These are phyloP conservation scores for Orientallactaga sibirica DNA, from an alignment of 2,797 vertebrate species.

Conservation along the genomic window DNA sequence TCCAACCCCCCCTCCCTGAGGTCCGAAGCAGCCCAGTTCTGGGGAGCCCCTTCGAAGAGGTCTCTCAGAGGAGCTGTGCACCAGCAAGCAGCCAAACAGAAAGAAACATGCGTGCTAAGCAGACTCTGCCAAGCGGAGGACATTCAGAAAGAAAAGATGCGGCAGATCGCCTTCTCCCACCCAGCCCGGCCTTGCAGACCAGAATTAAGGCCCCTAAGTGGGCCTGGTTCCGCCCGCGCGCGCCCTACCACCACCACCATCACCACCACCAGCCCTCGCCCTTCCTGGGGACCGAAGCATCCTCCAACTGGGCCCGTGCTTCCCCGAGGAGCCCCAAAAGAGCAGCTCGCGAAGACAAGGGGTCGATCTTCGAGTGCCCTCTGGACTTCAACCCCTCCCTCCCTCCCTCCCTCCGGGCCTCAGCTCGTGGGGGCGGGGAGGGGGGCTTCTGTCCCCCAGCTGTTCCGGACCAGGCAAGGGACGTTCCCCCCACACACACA, in stretches of 20 bases:
- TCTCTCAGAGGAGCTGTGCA: conserved; percentile 75
- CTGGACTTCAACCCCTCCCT: neutral
- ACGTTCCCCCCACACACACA: neutral
- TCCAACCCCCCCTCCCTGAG: neutral
- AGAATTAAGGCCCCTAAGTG: neutral
- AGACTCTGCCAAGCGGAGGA: conserved; percentile 72
- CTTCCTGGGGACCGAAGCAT: conserved; percentile 47
- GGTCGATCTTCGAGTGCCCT: conserved; percentile 29
- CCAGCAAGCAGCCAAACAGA: conserved; percentile 81
- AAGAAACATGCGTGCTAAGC: conserved; percentile 61
- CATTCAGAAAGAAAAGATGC: conserved; percentile 66
- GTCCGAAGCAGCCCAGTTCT: conserved; percentile 76
- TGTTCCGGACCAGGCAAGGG: conserved; percentile 43
- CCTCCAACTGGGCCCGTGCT: conserved; percentile 15
- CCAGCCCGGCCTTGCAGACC: conserved; percentile 17
- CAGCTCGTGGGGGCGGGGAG: neutral
- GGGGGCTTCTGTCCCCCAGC: neutral
- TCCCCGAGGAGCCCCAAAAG: conserved; percentile 64
- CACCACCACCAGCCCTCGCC: neutral
- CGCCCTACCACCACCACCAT: neutral
- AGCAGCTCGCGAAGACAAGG: conserved; percentile 56
- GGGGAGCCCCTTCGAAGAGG: conserved; percentile 72
- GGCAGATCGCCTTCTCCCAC: conserved; percentile 67
- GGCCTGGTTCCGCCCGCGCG: neutral
- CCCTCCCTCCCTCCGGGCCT: neutral